These are phyloP conservation scores for Tetragnatha montana DNA, from an alignment of 2,888 invertebrate species.

Conservation along the genomic window DNA sequence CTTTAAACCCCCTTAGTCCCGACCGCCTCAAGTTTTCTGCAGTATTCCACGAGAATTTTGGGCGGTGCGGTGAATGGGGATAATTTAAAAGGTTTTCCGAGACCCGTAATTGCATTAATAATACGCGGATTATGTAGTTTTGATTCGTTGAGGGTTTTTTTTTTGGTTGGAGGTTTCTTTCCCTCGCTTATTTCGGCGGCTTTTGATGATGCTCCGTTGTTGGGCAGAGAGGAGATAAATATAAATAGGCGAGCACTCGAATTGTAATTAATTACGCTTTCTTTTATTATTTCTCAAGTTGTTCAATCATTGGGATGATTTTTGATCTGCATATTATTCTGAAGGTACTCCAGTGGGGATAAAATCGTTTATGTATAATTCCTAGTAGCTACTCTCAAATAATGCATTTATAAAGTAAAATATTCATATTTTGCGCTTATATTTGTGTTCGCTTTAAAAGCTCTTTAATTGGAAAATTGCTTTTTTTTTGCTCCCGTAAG, in stretches of 20 bases:
- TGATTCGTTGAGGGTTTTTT: neutral
- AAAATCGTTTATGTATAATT: too few species aligned
- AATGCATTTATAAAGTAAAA: too few species aligned
- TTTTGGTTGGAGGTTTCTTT: neutral
- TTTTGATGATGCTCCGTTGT: neutral
- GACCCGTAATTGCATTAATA: neutral
- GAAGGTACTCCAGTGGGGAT: neutral
- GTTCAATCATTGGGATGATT: neutral
- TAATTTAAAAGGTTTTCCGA: neutral
- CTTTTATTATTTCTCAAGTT: neutral
- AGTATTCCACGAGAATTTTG: conserved; percentile 3
- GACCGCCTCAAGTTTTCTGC: neutral
- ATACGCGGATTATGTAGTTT: neutral
- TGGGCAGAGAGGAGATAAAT: neutral
- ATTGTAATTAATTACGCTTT: neutral
- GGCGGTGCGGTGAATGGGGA: neutral
- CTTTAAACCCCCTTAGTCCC: neutral
- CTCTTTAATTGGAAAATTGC: too few species aligned
- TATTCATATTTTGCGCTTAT: too few species aligned
- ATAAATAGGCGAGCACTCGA: neutral
- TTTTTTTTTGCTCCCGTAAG: too few species aligned
- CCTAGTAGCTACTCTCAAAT: too few species aligned
- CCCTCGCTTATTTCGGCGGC: neutral
- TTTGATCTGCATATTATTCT: neutral
- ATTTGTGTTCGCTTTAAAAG: too few species aligned